Evolutionary conservation across 2,797 vertebrate genomes (phyloP), one percentile per base, ranked within the genome.

Genomic region (Podarcis lilfordi): DNA sequence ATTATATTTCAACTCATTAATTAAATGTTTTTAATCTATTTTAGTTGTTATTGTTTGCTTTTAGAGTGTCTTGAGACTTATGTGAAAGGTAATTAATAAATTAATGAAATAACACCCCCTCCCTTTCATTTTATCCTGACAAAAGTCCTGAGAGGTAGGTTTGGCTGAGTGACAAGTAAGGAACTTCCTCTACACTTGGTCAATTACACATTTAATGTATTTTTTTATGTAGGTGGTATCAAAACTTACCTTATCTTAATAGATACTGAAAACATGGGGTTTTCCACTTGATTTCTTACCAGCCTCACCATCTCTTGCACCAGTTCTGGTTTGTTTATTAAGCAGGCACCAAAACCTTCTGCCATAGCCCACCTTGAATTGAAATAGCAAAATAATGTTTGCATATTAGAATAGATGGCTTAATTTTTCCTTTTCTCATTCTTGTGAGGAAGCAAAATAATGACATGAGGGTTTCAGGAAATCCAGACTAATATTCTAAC

Each of bases 261-360:
- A 81, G 99, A 99, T 1, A 98, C 93, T 75, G 98, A 97, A 95
- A 99, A 99, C 89, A 94, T 97, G 78, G 98, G 97, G 69, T 98
- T 98, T 91, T 97, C 94, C 15, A 99, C 98, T 96, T 98, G 98
- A 96, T 97, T 98, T 94, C 97, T 96, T 89, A 99, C 98, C 29
- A 97, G 97, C 95, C 95, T 97, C 91, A 99, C 98, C 98, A 99
- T 99, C 95, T 99, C 99, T 93, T 75, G 98, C 82, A 99, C 96
- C 6, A 99, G 95, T 82, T 99, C 98, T 86, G 99, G 98, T 93
- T 99, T 98, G 95, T 99, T 99, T 94, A 99, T 98, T 92, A 99
- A 97, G 90, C 98, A 99, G 84, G 99, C 98, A 74, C 99, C 99
- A 91, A 98, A 99, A 45, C 99, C 99, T 87, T 98, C 98, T 88